Evolutionary conservation across 2,888 invertebrate genomes (phyloP), one percentile per base, ranked within the genome.

Genomic region (Eupelmus urozonus): DNA sequence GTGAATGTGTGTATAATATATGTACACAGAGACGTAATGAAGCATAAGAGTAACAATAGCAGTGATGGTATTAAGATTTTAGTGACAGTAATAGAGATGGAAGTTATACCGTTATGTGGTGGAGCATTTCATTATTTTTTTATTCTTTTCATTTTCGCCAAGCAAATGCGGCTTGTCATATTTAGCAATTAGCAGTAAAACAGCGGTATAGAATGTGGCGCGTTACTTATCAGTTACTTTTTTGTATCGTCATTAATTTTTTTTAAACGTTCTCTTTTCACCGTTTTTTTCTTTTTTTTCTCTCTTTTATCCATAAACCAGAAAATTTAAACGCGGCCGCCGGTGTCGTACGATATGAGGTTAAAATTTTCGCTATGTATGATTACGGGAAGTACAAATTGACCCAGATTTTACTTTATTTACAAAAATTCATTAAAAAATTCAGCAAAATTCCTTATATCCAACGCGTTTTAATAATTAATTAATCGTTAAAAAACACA

Each of bases 11-110:
- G 53, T 67, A 72, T 55, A 84, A 81, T 82, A 83, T 83, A 83
- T 84, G 67, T 84, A 83, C 83, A 83, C 81, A 83, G 80, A 82
- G 77, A 82, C 73, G 73, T 84, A 82, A 79, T 81, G 80, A 74
- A 74, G 65, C 62, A 65, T 53, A 70, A 79, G 60, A 70, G 27
- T 73, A 76, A 69, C 60, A 80, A 20, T 60, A 81, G 81, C 82
- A 81, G 81, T 80, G 82, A 82, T 84, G 83, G 79, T 84, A 81
- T 42, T 82, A 57, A 59, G 16, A 71, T 69, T 34, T 65, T 65
- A 66, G 42, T 53, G 70, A 75, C 45, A 65, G 55, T 42, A 75
- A 65, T 60, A 59, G 20, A 69, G 57, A 71, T 75, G 53, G 60
- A 66, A 60, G 20, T 59, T 34, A 70, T 51, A 63, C 53, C 40